A percentile compares a stretch with the other conserved stretches of the same genome.
These are phyloP conservation scores for Bibio marci DNA, from an alignment of 2,888 invertebrate species.

Conservation along the genomic window DNA sequence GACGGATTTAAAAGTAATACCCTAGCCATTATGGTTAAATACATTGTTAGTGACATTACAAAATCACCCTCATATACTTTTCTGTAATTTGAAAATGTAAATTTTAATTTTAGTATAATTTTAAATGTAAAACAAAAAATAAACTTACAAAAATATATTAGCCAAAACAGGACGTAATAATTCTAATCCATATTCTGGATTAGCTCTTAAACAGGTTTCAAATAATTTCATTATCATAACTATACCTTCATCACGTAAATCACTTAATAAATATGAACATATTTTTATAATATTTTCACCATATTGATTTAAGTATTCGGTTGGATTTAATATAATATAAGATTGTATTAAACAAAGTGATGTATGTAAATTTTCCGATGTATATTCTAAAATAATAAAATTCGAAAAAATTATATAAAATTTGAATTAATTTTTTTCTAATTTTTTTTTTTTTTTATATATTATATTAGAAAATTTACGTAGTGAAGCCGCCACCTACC, in stretches of 20 bases:
- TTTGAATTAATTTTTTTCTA: neutral
- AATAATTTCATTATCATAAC: constrained; percentile 56
- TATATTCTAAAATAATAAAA: constrained; percentile 43
- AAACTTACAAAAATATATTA: constrained; percentile 38
- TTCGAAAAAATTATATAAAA: neutral
- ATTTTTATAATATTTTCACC: constrained; percentile 52
- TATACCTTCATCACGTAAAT: constrained; percentile 58
- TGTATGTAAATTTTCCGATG: constrained; percentile 62
- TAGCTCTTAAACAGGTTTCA: constrained; percentile 57
- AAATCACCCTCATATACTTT: constrained; percentile 50
- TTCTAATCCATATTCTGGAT: constrained; percentile 54
- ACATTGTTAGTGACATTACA: constrained; percentile 58
- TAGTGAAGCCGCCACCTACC: constrained; percentile 36
- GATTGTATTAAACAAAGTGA: constrained; percentile 69
- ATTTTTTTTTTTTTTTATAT: neutral
- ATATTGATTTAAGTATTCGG: constrained; percentile 54
- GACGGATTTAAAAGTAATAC: constrained; percentile 53
- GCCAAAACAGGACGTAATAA: constrained; percentile 46
- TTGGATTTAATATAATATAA: constrained; percentile 62
- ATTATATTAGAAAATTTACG: neutral
- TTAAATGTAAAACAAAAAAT: neutral
- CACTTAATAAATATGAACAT: constrained; percentile 54
- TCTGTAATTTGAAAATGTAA: constrained; percentile 34
- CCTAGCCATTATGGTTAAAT: constrained; percentile 60
- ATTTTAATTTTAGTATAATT: no score